Evolutionary conservation across 2,888 invertebrate species (phyloP).

Genomic region (Endotricha flammealis): DNA sequence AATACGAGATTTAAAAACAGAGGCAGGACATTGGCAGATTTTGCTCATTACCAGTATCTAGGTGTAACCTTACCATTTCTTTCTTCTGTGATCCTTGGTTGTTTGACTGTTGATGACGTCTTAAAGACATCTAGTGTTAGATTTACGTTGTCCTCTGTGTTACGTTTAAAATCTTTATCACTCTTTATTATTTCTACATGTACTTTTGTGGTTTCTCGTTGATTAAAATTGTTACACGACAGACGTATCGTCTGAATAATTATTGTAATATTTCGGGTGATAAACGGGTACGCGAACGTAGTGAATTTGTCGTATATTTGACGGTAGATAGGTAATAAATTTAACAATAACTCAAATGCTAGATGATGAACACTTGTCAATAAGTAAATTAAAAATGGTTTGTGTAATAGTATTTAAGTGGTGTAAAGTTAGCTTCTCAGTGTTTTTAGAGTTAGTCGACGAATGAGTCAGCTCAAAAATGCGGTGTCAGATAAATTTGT

Average conservation of each 20-base stretch:
- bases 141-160: conserved; percentile 4
- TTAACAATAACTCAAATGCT: conserved; percentile 65
- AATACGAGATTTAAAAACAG: conserved; percentile 9
- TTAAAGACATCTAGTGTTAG: conserved; percentile 21
- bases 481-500: conserved; percentile 70
- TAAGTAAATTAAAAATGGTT: conserved; percentile 53
- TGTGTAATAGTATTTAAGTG: conserved; percentile 47
- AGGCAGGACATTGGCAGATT: conserved; percentile 3
- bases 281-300: conserved; percentile 66
- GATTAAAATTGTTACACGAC: conserved; percentile 24
- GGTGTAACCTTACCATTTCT: conserved; percentile 18
- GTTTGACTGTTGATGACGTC: conserved; percentile 28
- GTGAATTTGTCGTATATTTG: conserved; percentile 48
- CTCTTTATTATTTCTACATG: conserved; percentile 13
- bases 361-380: conserved; percentile 50
- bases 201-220: conserved; percentile 18
- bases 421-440: conserved; percentile 73
- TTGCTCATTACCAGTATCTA: conserved; percentile 14
- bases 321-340: conserved; percentile 69
- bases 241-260: conserved; percentile 23
- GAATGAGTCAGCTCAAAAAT: conserved; percentile 70
- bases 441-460: conserved; percentile 79
- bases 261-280: conserved; percentile 57
- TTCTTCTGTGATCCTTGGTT: conserved; percentile 47
- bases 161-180: background rate